phyloP scores from a whole-genome alignment of 92 coral and sea anemone species.

The Epizoanthus scotinus region DNA sequence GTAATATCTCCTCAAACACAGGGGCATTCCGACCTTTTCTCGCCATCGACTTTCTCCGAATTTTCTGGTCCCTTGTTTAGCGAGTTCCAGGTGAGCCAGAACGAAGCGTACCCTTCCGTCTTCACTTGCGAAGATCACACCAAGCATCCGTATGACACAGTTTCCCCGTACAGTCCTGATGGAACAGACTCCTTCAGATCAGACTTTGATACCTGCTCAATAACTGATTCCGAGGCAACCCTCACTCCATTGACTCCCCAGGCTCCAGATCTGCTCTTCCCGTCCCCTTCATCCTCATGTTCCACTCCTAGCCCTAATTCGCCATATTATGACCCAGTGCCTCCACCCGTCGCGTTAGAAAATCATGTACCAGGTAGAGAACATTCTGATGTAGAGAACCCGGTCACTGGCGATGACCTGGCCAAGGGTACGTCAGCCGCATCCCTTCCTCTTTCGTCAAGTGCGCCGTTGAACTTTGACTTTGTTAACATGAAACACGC shows the following conservation, averaged over 20 bases:
- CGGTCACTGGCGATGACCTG: neutral
- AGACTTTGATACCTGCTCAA: conserved; percentile 27
- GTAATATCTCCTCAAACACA: neutral
- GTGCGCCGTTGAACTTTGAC: neutral
- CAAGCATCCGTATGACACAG: conserved; percentile 13
- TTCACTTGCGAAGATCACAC: neutral
- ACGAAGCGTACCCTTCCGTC: neutral
- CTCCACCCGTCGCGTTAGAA: conserved; percentile 2
- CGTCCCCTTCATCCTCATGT: neutral
- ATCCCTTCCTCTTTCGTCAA: too few relatives aligned
- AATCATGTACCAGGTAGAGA: neutral
- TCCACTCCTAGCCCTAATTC: neutral
- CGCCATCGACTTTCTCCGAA: conserved; percentile 29
- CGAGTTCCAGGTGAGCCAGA: conserved; percentile 22
- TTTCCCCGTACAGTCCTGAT: conserved; percentile 2
- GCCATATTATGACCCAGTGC: conserved; percentile 36
- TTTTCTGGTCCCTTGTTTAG: conserved; percentile 30
- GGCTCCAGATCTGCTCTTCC: conserved; percentile 13
- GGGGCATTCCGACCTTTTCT: conserved; percentile 26
- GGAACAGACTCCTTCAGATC: conserved; percentile 38
- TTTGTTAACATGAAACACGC: neutral
- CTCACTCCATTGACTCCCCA: conserved; percentile 37
- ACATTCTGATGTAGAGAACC: neutral
- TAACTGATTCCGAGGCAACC: conserved; percentile 29
- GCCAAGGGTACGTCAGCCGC: neutral